Percentiles rank a stretch among this genome's conserved stretches.
phyloP scores from a whole-genome alignment of 2,888 invertebrate species.

The Acleris emargana region DNA sequence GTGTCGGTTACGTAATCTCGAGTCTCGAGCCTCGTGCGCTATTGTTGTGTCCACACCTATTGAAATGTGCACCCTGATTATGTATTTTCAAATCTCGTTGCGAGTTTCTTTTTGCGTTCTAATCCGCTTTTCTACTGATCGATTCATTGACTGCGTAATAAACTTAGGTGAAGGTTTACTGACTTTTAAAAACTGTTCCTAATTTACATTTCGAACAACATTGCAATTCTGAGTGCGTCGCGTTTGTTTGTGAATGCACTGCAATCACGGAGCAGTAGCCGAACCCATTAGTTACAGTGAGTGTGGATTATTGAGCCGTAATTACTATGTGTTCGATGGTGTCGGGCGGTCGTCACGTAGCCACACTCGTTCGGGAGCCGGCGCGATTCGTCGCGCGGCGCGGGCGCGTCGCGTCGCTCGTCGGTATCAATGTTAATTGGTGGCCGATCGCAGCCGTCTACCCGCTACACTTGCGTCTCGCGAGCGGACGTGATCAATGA shows the following conservation, averaged over 20 bases:
- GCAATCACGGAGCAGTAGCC: slow-evolving; percentile 21
- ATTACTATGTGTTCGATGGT: slow-evolving; percentile 35
- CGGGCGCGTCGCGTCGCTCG: slow-evolving; percentile 51
- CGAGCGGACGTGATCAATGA: slow-evolving; percentile 55
- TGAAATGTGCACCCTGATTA: slow-evolving; percentile 47
- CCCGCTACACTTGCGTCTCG: slow-evolving; percentile 37
- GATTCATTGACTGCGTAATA: background rate
- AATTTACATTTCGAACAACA: background rate
- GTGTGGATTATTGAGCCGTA: slow-evolving; percentile 33
- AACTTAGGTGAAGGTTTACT: slow-evolving; percentile 2
- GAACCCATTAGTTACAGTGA: slow-evolving; percentile 35
- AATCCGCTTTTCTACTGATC: background rate
- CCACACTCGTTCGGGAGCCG: slow-evolving; percentile 57
- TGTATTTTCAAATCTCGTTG: slow-evolving; percentile 46
- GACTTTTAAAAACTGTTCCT: background rate
- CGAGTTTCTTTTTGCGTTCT: slow-evolving; percentile 6
- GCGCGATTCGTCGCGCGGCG: slow-evolving; percentile 61
- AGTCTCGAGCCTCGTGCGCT: slow-evolving; percentile 41
- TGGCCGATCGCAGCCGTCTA: slow-evolving; percentile 52
- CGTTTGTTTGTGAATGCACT: slow-evolving; percentile 12
- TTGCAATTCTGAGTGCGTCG: slow-evolving; percentile 8
- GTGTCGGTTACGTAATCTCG: slow-evolving; percentile 52
- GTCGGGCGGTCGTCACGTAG: slow-evolving; percentile 46
- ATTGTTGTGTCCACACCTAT: slow-evolving; percentile 53
- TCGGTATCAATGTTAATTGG: slow-evolving; percentile 63